A percentile compares a stretch with the other conserved stretches of the same genome.
Evolutionary conservation across 2,797 vertebrate species (phyloP).

Genomic region (Platyrinchus mystaceus): DNA sequence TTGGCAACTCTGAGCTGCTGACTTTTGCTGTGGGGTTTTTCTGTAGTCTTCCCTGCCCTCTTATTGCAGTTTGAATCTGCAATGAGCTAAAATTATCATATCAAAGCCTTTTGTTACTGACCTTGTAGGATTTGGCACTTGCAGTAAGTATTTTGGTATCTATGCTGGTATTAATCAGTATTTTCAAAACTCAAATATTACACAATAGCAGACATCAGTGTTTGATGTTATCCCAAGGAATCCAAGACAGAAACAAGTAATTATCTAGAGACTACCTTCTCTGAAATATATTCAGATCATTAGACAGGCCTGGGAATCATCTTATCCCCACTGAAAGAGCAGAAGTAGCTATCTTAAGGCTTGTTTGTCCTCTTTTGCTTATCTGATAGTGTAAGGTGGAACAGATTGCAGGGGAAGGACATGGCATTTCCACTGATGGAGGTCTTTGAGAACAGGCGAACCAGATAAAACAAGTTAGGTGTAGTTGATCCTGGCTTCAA

Average conservation of each 20-base stretch:
- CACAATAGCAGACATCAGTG: neutral
- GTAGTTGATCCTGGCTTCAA: conserved; percentile 10
- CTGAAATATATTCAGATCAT: neutral
- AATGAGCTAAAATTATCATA: conserved; percentile 53
- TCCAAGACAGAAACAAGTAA: conserved; percentile 4
- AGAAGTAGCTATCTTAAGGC: neutral
- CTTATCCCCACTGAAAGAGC: neutral
- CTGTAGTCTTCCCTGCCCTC: conserved; percentile 62
- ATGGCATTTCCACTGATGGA: neutral
- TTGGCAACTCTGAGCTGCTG: conserved; percentile 53
- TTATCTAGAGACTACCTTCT: neutral
- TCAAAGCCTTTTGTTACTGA: conserved; percentile 56
- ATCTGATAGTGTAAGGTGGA: neutral
- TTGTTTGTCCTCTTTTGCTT: neutral
- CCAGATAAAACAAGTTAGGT: neutral
- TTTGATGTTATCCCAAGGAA: conserved; percentile 49
- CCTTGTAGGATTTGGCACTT: conserved; percentile 53
- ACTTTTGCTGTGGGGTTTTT: conserved; percentile 58
- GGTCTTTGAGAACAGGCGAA: neutral
- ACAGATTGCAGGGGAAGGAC: neutral
- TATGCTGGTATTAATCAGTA: conserved; percentile 43
- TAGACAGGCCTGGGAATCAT: neutral
- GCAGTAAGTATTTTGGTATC: conserved; percentile 44
- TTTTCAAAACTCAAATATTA: conserved; percentile 23
- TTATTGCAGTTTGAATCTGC: conserved; percentile 55